Conservation (phyloP, 2,797 vertebrate genomes). For the Megaceryle alcyon region DNA sequence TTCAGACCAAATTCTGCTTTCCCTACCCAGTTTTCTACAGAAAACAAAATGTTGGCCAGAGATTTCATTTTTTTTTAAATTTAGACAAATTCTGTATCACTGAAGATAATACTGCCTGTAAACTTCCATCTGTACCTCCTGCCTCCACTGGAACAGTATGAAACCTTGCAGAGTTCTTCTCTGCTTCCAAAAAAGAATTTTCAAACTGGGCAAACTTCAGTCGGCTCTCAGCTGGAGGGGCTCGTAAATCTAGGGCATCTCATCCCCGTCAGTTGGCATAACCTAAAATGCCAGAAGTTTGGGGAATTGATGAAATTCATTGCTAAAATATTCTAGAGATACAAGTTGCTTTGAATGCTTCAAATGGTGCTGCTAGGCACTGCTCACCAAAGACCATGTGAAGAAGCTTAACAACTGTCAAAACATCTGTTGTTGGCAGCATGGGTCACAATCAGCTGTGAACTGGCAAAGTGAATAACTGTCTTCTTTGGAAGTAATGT, state of each 20-base stretch:
- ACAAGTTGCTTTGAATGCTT: not conserved
- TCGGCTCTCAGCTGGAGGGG: conserved; percentile 39
- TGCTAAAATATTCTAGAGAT: conserved; percentile 51
- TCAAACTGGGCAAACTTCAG: conserved; percentile 42
- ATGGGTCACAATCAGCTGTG: not conserved
- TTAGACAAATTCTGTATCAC: conserved; percentile 12
- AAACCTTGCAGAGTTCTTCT: conserved; percentile 31
- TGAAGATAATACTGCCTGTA: conserved; percentile 30
- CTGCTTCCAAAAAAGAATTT: conserved; percentile 50
- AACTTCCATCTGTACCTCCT: conserved; percentile 58
- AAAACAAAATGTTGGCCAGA: conserved; percentile 15
- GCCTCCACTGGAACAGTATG: conserved; percentile 23
- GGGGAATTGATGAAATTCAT: conserved; percentile 30
- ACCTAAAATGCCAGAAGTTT: conserved; percentile 46
- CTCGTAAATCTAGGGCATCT: conserved; percentile 51
- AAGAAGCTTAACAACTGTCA: not conserved
- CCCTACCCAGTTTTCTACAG: not conserved
- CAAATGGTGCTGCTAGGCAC: not conserved
- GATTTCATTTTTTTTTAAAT: conserved; percentile 20
- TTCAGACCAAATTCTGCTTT: conserved; percentile 22
- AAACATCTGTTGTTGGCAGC: conserved; percentile 38
- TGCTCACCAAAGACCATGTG: not conserved
- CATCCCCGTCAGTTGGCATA: conserved; percentile 23
- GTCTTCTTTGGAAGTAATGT: not conserved
- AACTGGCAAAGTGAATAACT: not conserved